Evolutionary conservation across 2,113 vertebrate species (phyloP).

Genomic region (Myotis yumanensis): DNA sequence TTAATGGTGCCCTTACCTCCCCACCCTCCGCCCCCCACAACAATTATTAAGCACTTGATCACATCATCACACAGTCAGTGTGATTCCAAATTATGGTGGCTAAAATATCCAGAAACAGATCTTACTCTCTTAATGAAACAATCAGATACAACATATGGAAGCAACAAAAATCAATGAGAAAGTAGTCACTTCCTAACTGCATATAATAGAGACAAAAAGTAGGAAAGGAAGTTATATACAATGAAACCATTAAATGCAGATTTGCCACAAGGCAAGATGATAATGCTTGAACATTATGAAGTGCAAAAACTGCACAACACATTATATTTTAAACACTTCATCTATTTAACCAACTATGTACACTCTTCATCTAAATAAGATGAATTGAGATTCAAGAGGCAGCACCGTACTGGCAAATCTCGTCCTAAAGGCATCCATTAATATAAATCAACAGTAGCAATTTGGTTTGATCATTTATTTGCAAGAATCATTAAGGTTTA

Average conservation of each 20-base stretch:
- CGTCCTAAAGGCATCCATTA: conserved; percentile 89
- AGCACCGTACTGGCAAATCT: conserved; percentile 84
- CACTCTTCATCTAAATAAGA: conserved; percentile 85
- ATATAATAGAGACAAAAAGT: not conserved
- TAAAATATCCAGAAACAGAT: conserved; percentile 29
- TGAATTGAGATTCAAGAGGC: conserved; percentile 86
- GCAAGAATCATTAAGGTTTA: conserved; percentile 90
- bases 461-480: conserved; percentile 91
- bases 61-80: not conserved
- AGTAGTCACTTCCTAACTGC: conserved; percentile 54
- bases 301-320: conserved; percentile 79
- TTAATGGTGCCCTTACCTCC: not conserved
- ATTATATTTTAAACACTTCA: conserved; percentile 85
- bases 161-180: conserved; percentile 41
- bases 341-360: conserved; percentile 85
- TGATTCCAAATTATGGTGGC: not conserved
- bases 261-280: conserved; percentile 81
- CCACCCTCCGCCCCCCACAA: no score
- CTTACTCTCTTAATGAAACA: conserved; percentile 38
- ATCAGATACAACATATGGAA: conserved; percentile 46
- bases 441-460: conserved; percentile 90
- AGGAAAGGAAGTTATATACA: conserved; percentile 66
- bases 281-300: conserved; percentile 77
- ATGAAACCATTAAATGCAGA: conserved; percentile 76
- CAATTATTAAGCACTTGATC: not conserved